Evolutionary conservation across 2,113 vertebrate genomes (phyloP).

Genomic region (Lepus americanus): DNA sequence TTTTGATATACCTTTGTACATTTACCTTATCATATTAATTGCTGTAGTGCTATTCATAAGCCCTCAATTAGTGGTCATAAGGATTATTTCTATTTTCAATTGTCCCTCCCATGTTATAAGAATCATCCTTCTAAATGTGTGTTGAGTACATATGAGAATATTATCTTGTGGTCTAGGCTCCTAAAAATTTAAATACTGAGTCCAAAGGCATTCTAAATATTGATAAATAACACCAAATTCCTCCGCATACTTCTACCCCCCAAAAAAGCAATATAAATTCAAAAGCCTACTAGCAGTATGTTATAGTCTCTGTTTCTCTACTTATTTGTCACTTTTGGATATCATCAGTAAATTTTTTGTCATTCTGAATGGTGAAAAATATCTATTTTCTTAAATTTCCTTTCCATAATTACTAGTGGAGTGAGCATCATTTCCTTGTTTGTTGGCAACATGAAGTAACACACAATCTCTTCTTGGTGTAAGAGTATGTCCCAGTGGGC

Average conservation of each 20-base stretch:
- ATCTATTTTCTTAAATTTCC: slow-evolving; percentile 24
- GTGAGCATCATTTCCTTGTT: neutral
- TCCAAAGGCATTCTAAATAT: neutral
- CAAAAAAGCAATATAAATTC: neutral
- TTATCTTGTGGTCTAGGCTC: slow-evolving; percentile 36
- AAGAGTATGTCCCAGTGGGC: neutral
- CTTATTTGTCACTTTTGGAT: neutral
- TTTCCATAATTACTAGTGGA: slow-evolving; percentile 46
- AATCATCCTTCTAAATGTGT: neutral
- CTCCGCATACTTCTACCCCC: neutral
- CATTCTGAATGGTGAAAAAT: slow-evolving; percentile 20
- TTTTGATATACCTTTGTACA: neutral
- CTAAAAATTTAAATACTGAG: slow-evolving; percentile 40
- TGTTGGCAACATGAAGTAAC: neutral
- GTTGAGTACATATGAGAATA: slow-evolving; percentile 8
- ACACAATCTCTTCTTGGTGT: neutral
- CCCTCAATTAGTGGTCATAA: neutral
- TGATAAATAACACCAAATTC: slow-evolving; percentile 18
- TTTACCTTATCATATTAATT: slow-evolving; percentile 16
- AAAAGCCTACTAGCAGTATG: slow-evolving; percentile 14
- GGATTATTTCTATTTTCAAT: slow-evolving; percentile 5
- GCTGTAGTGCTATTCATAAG: neutral
- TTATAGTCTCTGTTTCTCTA: neutral
- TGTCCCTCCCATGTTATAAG: neutral
- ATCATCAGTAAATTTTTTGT: slow-evolving; percentile 11